Conservation (phyloP, 1,140 invertebrate species). For the Acromyrmex charruanus region DNA sequence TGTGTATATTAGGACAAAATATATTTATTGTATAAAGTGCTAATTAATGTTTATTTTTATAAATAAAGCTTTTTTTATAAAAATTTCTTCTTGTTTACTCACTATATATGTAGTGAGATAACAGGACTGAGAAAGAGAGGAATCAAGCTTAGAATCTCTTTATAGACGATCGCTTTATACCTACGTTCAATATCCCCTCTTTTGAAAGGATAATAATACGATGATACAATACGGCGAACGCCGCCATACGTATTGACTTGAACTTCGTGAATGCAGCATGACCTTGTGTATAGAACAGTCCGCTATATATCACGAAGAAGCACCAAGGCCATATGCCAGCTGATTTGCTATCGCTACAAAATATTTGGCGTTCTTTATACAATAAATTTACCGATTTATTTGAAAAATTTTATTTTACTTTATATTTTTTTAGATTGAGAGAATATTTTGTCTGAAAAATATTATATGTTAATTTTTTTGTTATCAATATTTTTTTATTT, state of each 20-base stretch:
- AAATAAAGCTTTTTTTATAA: no score
- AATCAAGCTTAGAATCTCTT: not conserved
- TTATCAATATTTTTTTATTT: not conserved
- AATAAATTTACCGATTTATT: slow-evolving; percentile 1
- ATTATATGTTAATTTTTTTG: not conserved
- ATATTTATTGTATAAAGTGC: no score
- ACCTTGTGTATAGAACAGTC: not conserved
- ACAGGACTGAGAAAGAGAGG: no score
- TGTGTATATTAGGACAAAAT: no score
- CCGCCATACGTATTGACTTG: not conserved
- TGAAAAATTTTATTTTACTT: not conserved
- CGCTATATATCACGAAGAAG: not conserved
- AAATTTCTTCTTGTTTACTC: no score
- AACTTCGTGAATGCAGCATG: not conserved
- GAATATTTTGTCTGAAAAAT: not conserved
- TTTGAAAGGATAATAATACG: slow-evolving; percentile 20
- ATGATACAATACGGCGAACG: not conserved
- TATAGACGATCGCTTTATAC: not conserved
- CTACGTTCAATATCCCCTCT: not conserved
- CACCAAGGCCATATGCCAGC: not conserved
- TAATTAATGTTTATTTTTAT: no score
- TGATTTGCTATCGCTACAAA: not conserved
- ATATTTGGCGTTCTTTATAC: not conserved
- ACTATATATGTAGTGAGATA: no score
- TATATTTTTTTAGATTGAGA: not conserved